Evolutionary conservation across 2,797 vertebrate species (phyloP).

Genomic region (Smutsia temminckii): DNA sequence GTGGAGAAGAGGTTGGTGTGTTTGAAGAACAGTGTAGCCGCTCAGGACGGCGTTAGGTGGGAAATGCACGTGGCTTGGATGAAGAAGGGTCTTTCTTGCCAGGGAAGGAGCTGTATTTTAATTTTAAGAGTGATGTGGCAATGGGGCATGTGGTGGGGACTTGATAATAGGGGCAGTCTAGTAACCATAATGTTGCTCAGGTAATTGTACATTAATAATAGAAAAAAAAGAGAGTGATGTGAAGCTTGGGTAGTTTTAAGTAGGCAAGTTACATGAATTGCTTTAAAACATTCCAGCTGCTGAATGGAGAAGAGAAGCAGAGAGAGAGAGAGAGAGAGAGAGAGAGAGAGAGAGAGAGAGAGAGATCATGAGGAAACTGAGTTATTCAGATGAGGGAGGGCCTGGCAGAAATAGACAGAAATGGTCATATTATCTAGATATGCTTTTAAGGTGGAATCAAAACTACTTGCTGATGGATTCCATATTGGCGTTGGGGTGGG

Average conservation of each 20-base stretch:
- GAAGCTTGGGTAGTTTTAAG: neutral
- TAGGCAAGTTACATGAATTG: neutral
- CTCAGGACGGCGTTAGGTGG: accelerated
- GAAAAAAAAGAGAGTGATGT: neutral
- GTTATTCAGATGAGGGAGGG: neutral
- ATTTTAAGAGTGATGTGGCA: neutral
- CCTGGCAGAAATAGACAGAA: neutral
- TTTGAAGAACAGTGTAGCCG: neutral
- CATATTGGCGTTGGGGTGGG: neutral
- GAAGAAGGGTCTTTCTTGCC: neutral
- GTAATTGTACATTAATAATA: no score
- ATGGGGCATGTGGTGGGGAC: no score
- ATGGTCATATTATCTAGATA: neutral
- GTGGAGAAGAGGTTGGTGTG: neutral
- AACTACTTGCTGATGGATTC: neutral
- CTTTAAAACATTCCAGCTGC: neutral
- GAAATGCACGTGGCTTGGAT: neutral
- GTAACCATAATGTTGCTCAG: no score
- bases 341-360: no score
- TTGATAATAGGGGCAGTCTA: no score
- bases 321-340: neutral
- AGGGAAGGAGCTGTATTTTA: neutral
- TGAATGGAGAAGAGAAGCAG: neutral
- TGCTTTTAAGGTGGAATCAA: neutral
- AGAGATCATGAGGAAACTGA: neutral